A percentile compares a stretch with the other conserved stretches of the same genome.
These are phyloP conservation scores for Excalfactoria chinensis DNA, from an alignment of 2,113 vertebrate genomes.

Conservation along the genomic window DNA sequence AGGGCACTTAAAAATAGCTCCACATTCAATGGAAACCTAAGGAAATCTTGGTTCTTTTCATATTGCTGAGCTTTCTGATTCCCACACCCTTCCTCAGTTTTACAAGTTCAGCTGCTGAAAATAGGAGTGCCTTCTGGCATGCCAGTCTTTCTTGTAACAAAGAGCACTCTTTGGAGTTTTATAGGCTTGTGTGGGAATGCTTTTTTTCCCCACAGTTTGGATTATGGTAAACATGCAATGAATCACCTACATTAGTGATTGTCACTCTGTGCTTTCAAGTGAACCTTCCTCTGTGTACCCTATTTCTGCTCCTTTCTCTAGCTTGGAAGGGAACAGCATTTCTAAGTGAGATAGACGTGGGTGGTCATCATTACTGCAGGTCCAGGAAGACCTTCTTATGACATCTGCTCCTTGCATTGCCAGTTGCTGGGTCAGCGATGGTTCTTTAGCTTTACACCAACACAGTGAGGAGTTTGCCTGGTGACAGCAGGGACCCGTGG, in stretches of 20 bases:
- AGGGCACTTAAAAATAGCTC: not conserved
- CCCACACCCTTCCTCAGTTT: slow-evolving; percentile 1
- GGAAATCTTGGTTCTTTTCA: not conserved
- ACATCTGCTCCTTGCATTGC: not conserved
- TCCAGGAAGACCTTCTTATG: not conserved
- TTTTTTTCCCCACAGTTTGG: not conserved
- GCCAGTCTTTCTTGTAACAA: not conserved
- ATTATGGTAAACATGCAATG: not conserved
- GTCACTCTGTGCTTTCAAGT: not conserved
- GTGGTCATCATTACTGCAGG: not conserved
- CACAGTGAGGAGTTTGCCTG: not conserved
- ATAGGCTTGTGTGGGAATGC: not conserved
- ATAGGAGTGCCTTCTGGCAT: slow-evolving; percentile 4
- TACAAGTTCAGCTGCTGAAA: not conserved
- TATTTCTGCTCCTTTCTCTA: not conserved
- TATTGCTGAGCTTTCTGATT: not conserved
- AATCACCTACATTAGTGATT: not conserved
- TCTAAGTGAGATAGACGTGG: not conserved
- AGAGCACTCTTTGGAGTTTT: not conserved
- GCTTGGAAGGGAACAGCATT: not conserved
- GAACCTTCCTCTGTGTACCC: not conserved
- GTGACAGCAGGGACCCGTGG: not conserved
- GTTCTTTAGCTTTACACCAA: not conserved
- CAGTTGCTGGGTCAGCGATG: not conserved
- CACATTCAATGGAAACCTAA: not conserved